Conservation (phyloP, 2,797 vertebrate species). For the Erethizon dorsatum region DNA sequence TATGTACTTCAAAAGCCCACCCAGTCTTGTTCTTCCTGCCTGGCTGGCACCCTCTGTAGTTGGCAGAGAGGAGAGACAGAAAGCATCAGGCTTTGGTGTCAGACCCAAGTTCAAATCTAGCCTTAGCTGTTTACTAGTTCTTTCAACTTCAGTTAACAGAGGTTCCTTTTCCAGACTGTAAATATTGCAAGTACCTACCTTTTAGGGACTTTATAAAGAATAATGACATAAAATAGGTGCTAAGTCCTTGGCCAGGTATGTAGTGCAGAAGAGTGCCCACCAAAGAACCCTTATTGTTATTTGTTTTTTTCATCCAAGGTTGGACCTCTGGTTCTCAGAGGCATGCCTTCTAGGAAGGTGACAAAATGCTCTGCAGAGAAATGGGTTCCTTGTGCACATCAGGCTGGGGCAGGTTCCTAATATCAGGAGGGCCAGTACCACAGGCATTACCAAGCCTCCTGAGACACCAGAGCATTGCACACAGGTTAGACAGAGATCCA, state of each 20-base stretch:
- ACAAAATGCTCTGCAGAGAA: neutral
- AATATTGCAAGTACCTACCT: neutral
- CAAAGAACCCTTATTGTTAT: neutral
- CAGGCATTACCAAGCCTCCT: neutral
- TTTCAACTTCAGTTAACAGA: neutral
- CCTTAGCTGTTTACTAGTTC: neutral
- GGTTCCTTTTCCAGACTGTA: neutral
- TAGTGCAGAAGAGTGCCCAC: neutral
- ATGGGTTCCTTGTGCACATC: neutral
- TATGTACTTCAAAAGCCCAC: neutral
- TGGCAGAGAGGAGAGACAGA: neutral
- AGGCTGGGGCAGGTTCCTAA: neutral
- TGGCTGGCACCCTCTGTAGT: neutral
- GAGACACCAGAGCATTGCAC: neutral
- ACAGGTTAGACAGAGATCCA: neutral
- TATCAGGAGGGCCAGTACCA: neutral
- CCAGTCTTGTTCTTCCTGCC: neutral
- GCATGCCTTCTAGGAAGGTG: fast-evolving
- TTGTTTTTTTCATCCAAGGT: neutral
- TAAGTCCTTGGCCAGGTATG: neutral
- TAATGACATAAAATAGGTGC: neutral
- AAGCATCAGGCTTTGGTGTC: neutral
- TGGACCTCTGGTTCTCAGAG: neutral
- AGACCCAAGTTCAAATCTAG: neutral
- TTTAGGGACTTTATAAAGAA: neutral